Percentiles rank a stretch among this genome's conserved stretches.
These are phyloP conservation scores for Aphelenchoides avenae DNA, from an alignment of 1,140 invertebrate species.

Conservation along the genomic window DNA sequence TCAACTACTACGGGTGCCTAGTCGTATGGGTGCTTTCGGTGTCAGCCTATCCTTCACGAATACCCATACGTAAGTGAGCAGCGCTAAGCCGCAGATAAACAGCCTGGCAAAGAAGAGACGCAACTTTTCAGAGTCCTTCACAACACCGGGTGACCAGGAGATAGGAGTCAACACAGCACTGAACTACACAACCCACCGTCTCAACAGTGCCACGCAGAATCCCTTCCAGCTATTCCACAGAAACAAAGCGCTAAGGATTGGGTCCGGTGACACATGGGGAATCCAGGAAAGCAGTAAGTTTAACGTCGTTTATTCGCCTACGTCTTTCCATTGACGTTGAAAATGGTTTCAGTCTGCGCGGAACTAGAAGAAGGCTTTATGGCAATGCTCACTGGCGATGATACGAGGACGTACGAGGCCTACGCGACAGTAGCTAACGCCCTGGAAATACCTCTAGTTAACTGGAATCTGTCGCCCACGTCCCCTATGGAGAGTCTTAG, in stretches of 20 bases:
- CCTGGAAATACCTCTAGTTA: constrained; percentile 47
- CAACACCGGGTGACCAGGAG: constrained; percentile 43
- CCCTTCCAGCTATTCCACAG: constrained; percentile 36
- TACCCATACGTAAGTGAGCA: constrained; percentile 42
- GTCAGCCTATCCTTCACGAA: constrained; percentile 36
- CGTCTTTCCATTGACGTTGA: constrained; percentile 2
- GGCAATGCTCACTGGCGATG: constrained; percentile 48
- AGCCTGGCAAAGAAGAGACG: background rate
- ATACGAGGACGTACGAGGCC: constrained; percentile 38
- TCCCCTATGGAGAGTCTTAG: background rate
- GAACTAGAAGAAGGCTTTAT: constrained; percentile 49
- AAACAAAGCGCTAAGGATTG: constrained; percentile 35
- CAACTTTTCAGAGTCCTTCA: constrained; percentile 36
- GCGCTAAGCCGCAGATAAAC: constrained; percentile 3
- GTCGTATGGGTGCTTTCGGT: no score
- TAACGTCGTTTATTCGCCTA: background rate
- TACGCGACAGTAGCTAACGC: constrained; percentile 40
- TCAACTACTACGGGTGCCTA: no score
- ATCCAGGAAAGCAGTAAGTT: constrained; percentile 37
- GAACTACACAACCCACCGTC: constrained; percentile 37
- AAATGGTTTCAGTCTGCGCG: constrained; percentile 32
- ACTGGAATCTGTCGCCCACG: constrained; percentile 40
- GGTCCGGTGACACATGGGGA: constrained; percentile 46
- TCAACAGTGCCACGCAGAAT: constrained; percentile 36
- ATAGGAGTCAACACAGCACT: constrained; percentile 37